Base-by-base conservation (phyloP, 2,113 vertebrate genomes). In the Gambusia affinis region DNA sequence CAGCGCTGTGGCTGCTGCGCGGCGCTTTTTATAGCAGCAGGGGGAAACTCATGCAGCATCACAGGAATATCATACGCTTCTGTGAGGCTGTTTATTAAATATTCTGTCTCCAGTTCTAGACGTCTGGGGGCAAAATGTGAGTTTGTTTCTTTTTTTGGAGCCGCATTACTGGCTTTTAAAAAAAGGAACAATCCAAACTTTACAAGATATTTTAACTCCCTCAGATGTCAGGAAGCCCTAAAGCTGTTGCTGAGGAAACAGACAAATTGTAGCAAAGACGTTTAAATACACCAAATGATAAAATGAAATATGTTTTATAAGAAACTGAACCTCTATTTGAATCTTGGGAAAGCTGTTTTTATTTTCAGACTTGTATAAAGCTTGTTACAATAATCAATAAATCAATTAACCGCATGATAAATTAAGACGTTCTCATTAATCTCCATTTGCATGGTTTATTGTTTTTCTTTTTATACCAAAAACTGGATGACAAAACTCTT, bases 21-120 rank as follows among this genome's bases (percentile, higher is more conserved):
- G 77, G 73, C 72, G 72, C 87, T 84, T 81, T 84, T 90, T 92
- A 85, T 89, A 87, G 82, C 24, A 65, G 51, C 24, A 35, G 61
- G 47, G 61, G 79, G 76, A 86, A 90, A 82, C 62, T 76, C 64
- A 22, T 22, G 24, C 79, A 78, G 64, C 70, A 82, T 88, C 82
- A 76, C 19, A 76, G 72, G 79, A 66, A 65, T 73, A 80, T 82
- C 63, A 64, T 73, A 73, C 60, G 30, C 69, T 61, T 28, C 78
- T 78, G 64, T 69, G 71, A 37, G 15, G 64, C 68, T 67, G 72
- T 80, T 80, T 78, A 64, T 75, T 67, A 64, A 76, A 67, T 17
- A 27, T 27, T 69, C 19, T 12, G 35, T 10, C 63, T 64, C 4
- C 31, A 37, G 1, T 57, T 69, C 8, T 31, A n/a, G 1, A 51